Evolutionary conservation across 30 jellyfish, hydroid and myxozoan species (phyloP), one percentile per base, ranked within the genome.

Genomic region (Pseudorhiza aurosa): DNA sequence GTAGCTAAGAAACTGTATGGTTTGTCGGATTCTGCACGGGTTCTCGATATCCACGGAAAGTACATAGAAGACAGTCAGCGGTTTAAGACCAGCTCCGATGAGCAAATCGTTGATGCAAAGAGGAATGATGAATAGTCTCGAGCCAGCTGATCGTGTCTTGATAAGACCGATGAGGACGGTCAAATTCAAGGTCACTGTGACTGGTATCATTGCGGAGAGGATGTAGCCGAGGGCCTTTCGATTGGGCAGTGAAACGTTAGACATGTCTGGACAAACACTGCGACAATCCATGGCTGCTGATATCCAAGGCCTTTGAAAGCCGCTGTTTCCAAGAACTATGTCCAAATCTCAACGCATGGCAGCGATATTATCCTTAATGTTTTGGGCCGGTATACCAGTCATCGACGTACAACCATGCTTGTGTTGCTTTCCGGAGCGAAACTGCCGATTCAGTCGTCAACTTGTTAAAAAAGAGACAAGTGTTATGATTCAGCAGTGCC

Each of bases 71-170:
- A 31, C 27, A 18, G 24, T 14, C 26, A 77, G 10, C 15, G 88
- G 88, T 27, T 58, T 45, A 15, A 31, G 27, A 10, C 40, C 42
- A 2, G 33, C 72, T 27, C 88, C 88, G 11, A 77, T 58, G 35
- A 77, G 45, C 0, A 77, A 12, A 36, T 77, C 88, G 30, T 77
- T 77, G 58, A 77, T 42, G 43, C 88, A 77, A 12, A 77, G 68
- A 4, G 81, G 37, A 9, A 77, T 49, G 19, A 47, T 81, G 15
- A 77, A 60, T 19, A 59, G 1, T 19, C 51, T 59, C 18, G 88
- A 77, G 5, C 88, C 88, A 15, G 65, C 67, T 11, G 88, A 77
- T 58, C 60, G 58, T 4, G 72, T 58, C 19, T 31, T 40, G 28
- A 63, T 25, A 42, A 77, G 80, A 67, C 78, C 88, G 29, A 35